Percentiles rank a stretch among this genome's conserved stretches.
These are phyloP conservation scores for Cyanistes caeruleus DNA, from an alignment of 2,113 vertebrate species.

Conservation along the genomic window DNA sequence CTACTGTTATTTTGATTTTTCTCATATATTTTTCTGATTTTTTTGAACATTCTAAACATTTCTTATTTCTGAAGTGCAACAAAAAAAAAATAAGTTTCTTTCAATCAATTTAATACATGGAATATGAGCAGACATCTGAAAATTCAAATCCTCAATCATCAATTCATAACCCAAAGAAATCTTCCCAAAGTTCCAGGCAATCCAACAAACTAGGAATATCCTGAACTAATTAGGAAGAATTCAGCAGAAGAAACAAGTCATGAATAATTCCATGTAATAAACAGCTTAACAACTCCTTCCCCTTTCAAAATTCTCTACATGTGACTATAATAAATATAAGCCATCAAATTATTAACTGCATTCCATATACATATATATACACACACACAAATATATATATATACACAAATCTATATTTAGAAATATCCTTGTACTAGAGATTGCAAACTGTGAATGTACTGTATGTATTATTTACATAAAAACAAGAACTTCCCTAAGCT, in stretches of 20 bases:
- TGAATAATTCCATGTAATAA: neutral
- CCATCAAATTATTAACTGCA: neutral
- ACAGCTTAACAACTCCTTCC: neutral
- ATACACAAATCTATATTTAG: neutral
- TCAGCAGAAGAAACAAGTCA: neutral
- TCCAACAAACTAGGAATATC: neutral
- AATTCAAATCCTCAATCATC: neutral
- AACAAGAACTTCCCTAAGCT: neutral
- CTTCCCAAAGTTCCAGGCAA: neutral
- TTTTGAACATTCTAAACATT: neutral
- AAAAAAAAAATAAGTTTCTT: neutral
- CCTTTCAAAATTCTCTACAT: neutral
- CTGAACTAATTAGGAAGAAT: neutral
- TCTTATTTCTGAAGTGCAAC: neutral
- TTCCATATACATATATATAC: neutral
- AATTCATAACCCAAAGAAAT: neutral
- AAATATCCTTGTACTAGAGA: neutral
- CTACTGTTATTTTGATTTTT: neutral
- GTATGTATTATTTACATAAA: neutral
- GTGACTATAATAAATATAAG: neutral
- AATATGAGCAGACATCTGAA: neutral
- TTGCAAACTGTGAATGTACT: neutral
- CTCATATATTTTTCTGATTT: fast-evolving
- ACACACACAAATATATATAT: too few species aligned
- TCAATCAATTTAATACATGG: neutral